Percentiles rank a stretch among this genome's conserved stretches.
Conservation (phyloP, 2,888 invertebrate species). For the Microctonus hyperodae region DNA sequence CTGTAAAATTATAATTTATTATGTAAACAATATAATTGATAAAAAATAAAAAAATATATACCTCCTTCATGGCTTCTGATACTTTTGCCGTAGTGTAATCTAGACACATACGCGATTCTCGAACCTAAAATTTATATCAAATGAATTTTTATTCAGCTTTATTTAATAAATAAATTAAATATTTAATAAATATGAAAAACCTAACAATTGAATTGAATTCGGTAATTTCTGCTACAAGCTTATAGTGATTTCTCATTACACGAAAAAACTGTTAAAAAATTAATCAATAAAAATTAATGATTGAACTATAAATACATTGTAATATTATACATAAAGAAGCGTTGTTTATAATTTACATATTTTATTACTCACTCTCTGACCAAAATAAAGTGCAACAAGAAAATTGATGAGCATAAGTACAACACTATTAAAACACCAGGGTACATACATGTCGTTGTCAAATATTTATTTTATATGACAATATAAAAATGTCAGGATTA, state of each 20-base stretch:
- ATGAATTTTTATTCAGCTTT: not conserved
- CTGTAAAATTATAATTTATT: constrained; percentile 35
- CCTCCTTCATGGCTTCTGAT: constrained; percentile 52
- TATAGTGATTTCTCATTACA: constrained; percentile 47
- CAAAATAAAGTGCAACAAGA: constrained; percentile 45
- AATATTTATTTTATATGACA: constrained; percentile 23
- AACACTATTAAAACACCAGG: constrained; percentile 48
- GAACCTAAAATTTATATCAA: constrained; percentile 43
- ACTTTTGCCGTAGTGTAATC: constrained; percentile 49
- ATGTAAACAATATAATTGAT: not conserved
- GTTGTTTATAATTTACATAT: not conserved
- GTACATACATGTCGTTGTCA: constrained; percentile 42
- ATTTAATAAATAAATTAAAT: not conserved
- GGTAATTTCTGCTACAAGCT: constrained; percentile 47
- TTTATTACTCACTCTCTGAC: constrained; percentile 48
- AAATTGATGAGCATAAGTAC: constrained; percentile 47
- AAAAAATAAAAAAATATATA: constrained; percentile 30
- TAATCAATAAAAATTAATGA: not conserved
- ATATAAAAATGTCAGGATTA: not conserved
- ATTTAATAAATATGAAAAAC: no score
- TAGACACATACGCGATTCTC: constrained; percentile 49
- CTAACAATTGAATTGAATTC: constrained; percentile 51
- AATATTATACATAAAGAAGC: not conserved
- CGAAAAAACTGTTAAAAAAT: constrained; percentile 46
- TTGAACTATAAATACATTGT: not conserved